Evolutionary conservation across 2,797 vertebrate genomes (phyloP), one percentile per base, ranked within the genome.

Genomic region (Chanos chanos): DNA sequence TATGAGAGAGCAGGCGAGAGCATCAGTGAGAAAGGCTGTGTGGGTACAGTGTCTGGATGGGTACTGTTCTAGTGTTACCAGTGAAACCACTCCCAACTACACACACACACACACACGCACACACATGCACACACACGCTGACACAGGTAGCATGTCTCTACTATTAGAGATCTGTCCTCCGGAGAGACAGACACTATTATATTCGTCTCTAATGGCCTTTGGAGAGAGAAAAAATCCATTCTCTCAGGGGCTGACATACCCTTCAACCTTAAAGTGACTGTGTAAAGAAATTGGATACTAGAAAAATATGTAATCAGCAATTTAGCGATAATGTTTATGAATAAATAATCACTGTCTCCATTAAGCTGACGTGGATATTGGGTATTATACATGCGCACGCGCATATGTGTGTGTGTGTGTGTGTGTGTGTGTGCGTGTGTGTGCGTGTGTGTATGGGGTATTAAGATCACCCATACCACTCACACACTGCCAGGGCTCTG

Each of bases 281-380:
- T 61, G 68, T 72, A 70, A 72, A 70, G 66, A 76, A 72, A 74
- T 65, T 54, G 68, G 66, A 72, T 62, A 55, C 68, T 62, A 62
- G 65, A 64, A 77, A 73, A 71, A 77, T 64, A 65, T 64, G 62
- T 71, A 60, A 74, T 74, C 68, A 72, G 65, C 74, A 70, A 77
- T 77, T 76, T 76, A 66, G 71, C 39, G 58, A 64, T 77, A 67
- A 74, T 67, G 59, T 52, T 55, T 52, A 64, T 73, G 68, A 76
- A 77, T 77, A 77, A 74, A 77, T 74, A 72, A 72, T 74, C 60
- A 65, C 63, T 24, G 41, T 56, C 54, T 67, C 61, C 72, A 72
- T 74, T 74, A 70, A 55, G 59, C 59, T 54, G 63, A 72, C 60
- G 60, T 68, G 66, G 66, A 61, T 61, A 51, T 40, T 50, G 50